Evolutionary conservation across 2,888 invertebrate species (phyloP).

Genomic region (Lacanobia wlatinum): DNA sequence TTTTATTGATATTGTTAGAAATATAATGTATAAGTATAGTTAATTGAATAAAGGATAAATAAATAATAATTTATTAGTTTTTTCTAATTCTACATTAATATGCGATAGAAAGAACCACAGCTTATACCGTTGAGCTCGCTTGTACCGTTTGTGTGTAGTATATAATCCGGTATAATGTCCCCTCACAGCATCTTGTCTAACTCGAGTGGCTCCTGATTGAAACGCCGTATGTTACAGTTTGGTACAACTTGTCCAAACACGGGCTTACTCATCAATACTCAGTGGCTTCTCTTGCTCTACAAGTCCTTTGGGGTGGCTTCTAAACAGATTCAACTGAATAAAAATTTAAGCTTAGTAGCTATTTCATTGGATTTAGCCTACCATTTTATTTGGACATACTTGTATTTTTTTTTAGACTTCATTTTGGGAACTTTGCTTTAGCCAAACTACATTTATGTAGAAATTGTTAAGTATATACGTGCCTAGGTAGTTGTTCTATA

Average conservation of each 20-base stretch:
- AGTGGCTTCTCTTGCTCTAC: background rate
- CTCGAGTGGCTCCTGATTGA: constrained; percentile 75
- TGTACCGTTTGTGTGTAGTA: constrained; percentile 1
- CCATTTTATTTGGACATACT: too few species aligned
- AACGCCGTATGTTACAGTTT: constrained; percentile 77
- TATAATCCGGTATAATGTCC: constrained; percentile 63
- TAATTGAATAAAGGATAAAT: too few species aligned
- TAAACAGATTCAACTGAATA: too few species aligned
- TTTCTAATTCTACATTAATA: background rate
- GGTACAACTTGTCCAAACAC: constrained; percentile 33
- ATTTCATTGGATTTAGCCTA: background rate
- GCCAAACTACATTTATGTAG: too few species aligned
- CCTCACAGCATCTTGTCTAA: constrained; percentile 27
- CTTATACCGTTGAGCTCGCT: background rate
- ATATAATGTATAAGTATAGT: too few species aligned
- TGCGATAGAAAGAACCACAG: constrained; percentile 1
- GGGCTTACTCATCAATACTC: background rate
- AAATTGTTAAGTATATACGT: too few species aligned
- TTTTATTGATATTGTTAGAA: too few species aligned
- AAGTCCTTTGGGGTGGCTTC: background rate
- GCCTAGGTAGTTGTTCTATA: too few species aligned
- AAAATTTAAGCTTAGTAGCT: too few species aligned
- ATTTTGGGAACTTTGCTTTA: too few species aligned
- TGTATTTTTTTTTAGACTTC: too few species aligned
- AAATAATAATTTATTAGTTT: background rate